phyloP scores from a whole-genome alignment of 2,113 vertebrate species.

The Thalassoma bifasciatum region DNA sequence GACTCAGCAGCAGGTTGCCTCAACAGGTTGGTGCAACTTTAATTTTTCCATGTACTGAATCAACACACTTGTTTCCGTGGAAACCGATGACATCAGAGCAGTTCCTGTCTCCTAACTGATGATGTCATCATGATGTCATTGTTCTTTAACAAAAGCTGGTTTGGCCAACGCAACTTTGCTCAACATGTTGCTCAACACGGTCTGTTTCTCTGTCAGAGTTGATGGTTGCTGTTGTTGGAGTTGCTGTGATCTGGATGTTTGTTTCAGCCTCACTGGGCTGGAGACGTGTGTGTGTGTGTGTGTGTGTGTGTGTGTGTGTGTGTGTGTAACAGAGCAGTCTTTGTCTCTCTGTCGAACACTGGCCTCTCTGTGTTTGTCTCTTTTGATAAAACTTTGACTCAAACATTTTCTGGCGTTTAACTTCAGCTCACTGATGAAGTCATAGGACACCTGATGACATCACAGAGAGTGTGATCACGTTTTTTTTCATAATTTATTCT shows the following conservation, averaged over 20 bases:
- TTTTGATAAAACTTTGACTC: too few species aligned
- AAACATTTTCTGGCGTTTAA: too few species aligned
- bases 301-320: conserved; percentile 15
- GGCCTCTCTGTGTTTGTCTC: not conserved
- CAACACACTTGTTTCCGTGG: not conserved
- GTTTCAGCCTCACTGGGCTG: not conserved
- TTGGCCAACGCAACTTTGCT: too few species aligned
- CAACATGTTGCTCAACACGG: too few species aligned
- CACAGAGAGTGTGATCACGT: too few species aligned
- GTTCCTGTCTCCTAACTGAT: not conserved
- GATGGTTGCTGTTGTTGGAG: not conserved
- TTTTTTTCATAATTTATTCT: too few species aligned
- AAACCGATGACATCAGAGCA: conserved; percentile 11
- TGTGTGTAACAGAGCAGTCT: conserved; percentile 22
- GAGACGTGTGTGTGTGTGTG: conserved; percentile 7
- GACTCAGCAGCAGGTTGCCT: conserved; percentile 29
- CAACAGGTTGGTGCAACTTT: conserved; percentile 42
- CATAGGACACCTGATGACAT: too few species aligned
- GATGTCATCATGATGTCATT: conserved; percentile 45
- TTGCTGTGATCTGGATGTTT: conserved; percentile 13
- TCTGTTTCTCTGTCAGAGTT: too few species aligned
- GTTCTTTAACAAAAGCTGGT: too few species aligned
- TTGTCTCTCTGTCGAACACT: conserved; percentile 18
- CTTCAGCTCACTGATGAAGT: too few species aligned
- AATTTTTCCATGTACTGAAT: not conserved